Evolutionary conservation across 2,888 invertebrate species (phyloP), one percentile per base, ranked within the genome.

Genomic region (Caprella mutica): DNA sequence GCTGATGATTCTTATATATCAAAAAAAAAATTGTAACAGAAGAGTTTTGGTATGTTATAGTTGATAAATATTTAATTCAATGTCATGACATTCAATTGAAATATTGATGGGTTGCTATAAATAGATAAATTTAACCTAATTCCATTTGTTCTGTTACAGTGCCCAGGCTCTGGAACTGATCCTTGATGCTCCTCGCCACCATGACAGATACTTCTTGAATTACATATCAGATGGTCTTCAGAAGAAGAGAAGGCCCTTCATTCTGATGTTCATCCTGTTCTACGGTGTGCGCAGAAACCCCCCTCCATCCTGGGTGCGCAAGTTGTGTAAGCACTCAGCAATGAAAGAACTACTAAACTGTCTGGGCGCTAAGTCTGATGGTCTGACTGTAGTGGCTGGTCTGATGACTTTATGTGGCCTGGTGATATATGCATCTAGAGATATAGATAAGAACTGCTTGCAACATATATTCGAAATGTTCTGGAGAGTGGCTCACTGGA

Each of bases 271-370:
- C 56, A 44, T 64, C 24, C 35, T 64, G 23, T 55, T 64, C 26
- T 60, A 64, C 44, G 64, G 57, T 24, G 58, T 58, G 8, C 57
- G 64, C 17, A 46, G 64, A n/a, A 59, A 60, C 38, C 60, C 64
- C 5, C 52, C 64, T 19, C 60, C 64, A 17, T 53, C 52, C 24
- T 64, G 64, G 64, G 26, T 60, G 38, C 42, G 56, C 9, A 60
- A 55, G n/a, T 43, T 64, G 27, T 40, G 56, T 2, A 26, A 58
- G 8, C 60, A 60, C 30, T 35, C 52, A 17, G 52, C 55, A 8
- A 58, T 64, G 58, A 53, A 46, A 19, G 64, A 64, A 42, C 51
- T 64, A n/a, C 50, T 60, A 2, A 38, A 56, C 24, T 30, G 51
- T 21, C 44, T 64, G 3, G 30, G 23, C n/a, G 40, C 27, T 17